These are phyloP conservation scores for Drosophila merina DNA, from an alignment of 2,888 invertebrate genomes.

Conservation along the genomic window DNA sequence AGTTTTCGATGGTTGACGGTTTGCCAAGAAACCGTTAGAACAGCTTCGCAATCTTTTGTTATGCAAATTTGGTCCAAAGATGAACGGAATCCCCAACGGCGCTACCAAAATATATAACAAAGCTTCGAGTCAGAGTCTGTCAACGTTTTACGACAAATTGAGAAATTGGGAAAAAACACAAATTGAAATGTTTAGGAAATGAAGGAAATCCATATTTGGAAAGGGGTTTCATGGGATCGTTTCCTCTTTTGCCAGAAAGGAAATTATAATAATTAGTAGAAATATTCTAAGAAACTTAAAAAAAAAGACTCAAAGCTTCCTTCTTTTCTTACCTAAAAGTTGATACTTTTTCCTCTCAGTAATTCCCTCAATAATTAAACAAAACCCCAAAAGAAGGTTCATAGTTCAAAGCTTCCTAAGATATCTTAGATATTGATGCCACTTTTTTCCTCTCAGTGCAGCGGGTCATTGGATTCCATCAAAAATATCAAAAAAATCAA, in stretches of 20 bases:
- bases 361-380: too few species aligned
- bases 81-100: slow-evolving; percentile 36
- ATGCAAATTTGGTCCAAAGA: slow-evolving; percentile 49
- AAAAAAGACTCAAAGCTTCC: too few species aligned
- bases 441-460: slow-evolving; percentile 7
- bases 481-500: slow-evolving; percentile 66
- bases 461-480: not conserved
- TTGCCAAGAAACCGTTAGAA: slow-evolving; percentile 68
- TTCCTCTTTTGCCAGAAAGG: not conserved
- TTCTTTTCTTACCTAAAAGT: too few species aligned
- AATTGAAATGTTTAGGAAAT: not conserved
- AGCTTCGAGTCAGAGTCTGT: not conserved
- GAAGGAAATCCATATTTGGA: not conserved
- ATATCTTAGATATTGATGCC: too few species aligned
- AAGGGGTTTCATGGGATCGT: not conserved
- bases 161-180: not conserved
- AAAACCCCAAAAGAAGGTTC: too few species aligned
- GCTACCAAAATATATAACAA: slow-evolving; percentile 29
- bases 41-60: slow-evolving; percentile 53
- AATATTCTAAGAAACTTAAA: slow-evolving; percentile 39
- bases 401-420: too few species aligned
- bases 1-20: slow-evolving; percentile 1
- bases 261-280: slow-evolving; percentile 30
- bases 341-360: too few species aligned
- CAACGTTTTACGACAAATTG: slow-evolving; percentile 19